A percentile compares a stretch with the other conserved stretches of the same genome.
Conservation (phyloP, 2,888 invertebrate genomes). For the Tipula confusa region DNA sequence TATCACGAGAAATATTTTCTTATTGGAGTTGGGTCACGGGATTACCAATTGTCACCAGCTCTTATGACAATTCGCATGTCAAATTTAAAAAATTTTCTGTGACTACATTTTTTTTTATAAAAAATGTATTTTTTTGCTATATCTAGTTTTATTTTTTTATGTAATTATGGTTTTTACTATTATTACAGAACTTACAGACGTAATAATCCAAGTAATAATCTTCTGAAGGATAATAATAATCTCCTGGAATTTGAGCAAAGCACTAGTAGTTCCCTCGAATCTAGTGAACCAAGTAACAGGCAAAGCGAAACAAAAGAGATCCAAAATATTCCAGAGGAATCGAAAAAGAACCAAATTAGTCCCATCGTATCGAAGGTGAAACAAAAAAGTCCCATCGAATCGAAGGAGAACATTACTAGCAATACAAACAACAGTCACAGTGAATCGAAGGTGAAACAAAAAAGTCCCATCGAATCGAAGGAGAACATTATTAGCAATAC, state of each 20-base stretch:
- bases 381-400: no score
- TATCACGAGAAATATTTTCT: constrained; percentile 15
- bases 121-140: background rate
- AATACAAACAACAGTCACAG: no score
- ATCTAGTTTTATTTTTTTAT: background rate
- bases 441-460: no score
- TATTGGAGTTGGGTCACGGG: background rate
- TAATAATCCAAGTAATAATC: background rate
- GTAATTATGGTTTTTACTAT: background rate
- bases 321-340: background rate
- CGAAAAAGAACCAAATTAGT: no score
- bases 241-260: no score
- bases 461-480: no score
- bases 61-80: background rate
- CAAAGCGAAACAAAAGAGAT: background rate
- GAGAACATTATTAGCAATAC: no score
- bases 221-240: background rate
- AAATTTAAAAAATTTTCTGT: background rate
- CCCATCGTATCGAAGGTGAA: no score
- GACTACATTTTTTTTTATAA: background rate
- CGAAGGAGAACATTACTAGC: no score
- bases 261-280: background rate
- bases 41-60: background rate
- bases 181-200: background rate
- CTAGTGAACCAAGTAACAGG: background rate